Evolutionary conservation across 2,113 vertebrate species (phyloP), one percentile per base, ranked within the genome.

Genomic region (Paracanthobrama guichenoti): DNA sequence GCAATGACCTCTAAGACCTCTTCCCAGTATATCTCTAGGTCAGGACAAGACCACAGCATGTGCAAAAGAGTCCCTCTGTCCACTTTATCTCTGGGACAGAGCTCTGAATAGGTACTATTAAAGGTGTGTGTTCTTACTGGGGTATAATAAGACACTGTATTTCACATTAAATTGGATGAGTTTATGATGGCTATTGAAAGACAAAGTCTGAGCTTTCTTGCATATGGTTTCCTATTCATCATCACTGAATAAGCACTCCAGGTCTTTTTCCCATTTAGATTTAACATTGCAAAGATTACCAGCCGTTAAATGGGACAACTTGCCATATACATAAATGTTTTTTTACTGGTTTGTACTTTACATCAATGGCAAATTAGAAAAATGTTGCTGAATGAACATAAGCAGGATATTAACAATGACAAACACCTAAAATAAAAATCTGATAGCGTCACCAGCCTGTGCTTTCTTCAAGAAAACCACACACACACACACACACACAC

Each of bases 211-310:
- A 60, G 59, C 59, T 60, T 60, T 60, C 59, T 60, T n/a, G 3
- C 11, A 60, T 26, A 26, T 60, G 3, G 2, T 60, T 60, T 24
- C 59, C 59, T 22, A 24, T 12, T 60, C n/a, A 22, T 39, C 3
- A 39, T 69, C 66, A 69, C 8, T 39, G 10, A 71, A 42, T 42
- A 10, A 71, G 20, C 10, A 42, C 35, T 71, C 67, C 67, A 42
- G 35, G 31, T 71, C 67, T 39, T 39, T 71, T 22, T 42, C 67
- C 35, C 67, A n/a, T 71, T 71, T 42, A 71, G 35, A 69, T 69
- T 69, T 69, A 69, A 4, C 66, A 42, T 39, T 22, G 9, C 66
- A 42, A n/a, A 69, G 16, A 69, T 9, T 1, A 7, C 31, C 35
- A 22, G 31, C 8, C 35, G 20, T 69, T 35, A 1, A 20, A 13